These are phyloP conservation scores for Atractosteus spatula DNA, from an alignment of 2,113 vertebrate genomes.

Conservation along the genomic window DNA sequence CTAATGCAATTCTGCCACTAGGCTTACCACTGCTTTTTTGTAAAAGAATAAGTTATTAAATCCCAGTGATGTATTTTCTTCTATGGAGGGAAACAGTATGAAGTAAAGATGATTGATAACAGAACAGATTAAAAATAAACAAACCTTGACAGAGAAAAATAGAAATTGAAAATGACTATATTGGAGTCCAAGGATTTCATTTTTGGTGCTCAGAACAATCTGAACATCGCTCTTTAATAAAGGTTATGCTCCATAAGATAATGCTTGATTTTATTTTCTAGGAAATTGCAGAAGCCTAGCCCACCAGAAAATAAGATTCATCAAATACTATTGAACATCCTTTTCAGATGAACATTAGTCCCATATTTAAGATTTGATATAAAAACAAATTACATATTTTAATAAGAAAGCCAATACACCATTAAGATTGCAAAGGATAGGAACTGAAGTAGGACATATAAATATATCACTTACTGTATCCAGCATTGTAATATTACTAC, in stretches of 20 bases:
- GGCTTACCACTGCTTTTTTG: background rate
- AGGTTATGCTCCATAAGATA: constrained; percentile 25
- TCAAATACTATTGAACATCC: too few relatives aligned
- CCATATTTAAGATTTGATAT: too few relatives aligned
- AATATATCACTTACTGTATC: too few relatives aligned
- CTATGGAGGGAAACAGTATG: constrained; percentile 9
- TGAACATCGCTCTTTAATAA: constrained; percentile 24
- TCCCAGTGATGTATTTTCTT: constrained; percentile 34
- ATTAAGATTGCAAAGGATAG: too few relatives aligned
- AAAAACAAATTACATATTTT: too few relatives aligned
- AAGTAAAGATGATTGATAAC: constrained; percentile 47
- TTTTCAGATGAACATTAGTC: too few relatives aligned
- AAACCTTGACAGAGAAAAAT: constrained; percentile 41
- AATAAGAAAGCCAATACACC: too few relatives aligned
- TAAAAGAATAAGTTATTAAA: constrained; percentile 39
- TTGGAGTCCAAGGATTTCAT: constrained; percentile 39
- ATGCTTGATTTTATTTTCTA: constrained; percentile 30
- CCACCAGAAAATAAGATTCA: too few relatives aligned
- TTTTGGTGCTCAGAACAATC: constrained; percentile 38
- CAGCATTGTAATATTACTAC: too few relatives aligned
- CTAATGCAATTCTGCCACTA: background rate
- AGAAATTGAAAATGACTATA: constrained; percentile 19
- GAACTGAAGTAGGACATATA: too few relatives aligned
- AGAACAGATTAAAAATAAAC: constrained; percentile 57
- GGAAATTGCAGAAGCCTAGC: constrained; percentile 20